Base-by-base conservation (phyloP, 30 jellyfish, hydroid and myxozoan species). In the Cassiopea xamachana region DNA sequence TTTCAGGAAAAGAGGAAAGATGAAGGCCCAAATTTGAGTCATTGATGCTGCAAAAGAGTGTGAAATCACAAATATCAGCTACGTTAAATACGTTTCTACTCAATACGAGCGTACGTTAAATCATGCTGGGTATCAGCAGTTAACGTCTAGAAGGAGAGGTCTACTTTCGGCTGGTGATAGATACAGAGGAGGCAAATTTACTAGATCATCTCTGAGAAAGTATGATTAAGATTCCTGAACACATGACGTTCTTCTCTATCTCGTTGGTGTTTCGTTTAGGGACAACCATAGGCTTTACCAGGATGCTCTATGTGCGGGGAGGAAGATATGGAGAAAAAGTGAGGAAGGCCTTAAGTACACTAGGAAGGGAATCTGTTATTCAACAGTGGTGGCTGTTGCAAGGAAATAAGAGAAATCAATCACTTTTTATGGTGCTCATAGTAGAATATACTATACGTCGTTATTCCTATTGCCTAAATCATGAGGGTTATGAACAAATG, bases 311-410 rank as follows among this genome's bases (percentile, higher is more conserved):
- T 43, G 70, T 8, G 39, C 86, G 7, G 58, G 86, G 58, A 71
- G 86, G 9, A 77, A 27, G 47, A 51, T 77, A 3, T 77, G 70
- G 86, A 48, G 72, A 47, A 48, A 6, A 51, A 27, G 46, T 46
- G 47, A 47, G 39, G 73, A 77, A 77, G 86, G 86, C 2, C 73
- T 77, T 19, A 77, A 48, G 73, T 77, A 46, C 71, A 77, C 86
- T 15, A 77, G 19, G 13, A 77, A 77, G 45, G 72, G 73, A 13
- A 55, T 51, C 27, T 48, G 47, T 17, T 27, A 12, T 64, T 43
- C 73, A 14, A 7, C 14, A 9, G 86, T 71, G 17, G 86, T 77
- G 14, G 86, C 47, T 44, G 7, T 77, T 7, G 86, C 73, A 2
- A 64, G 47, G 70, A 70, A 77, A 50, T 77, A 77, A 5, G 18